Base-by-base conservation (phyloP, 2,888 invertebrate species). In the Baronia brevicornis region DNA sequence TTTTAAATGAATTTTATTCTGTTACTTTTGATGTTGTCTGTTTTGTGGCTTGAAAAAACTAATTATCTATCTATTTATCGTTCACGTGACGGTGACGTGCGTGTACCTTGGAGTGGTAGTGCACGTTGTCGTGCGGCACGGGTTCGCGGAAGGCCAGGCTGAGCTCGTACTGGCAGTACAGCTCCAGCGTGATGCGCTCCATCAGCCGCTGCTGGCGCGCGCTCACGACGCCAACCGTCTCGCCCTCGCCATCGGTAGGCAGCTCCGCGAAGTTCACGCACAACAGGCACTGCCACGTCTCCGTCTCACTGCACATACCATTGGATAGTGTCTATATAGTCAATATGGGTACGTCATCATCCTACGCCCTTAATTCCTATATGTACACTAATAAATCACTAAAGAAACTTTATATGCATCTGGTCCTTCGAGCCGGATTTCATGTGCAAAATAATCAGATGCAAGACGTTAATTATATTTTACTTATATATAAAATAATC, bases 201-300 rank as follows among this genome's bases (percentile, higher is more conserved):
- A 92, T 89, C 44, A 93, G 85, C 66, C 90, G 90, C 52, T 89
- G 85, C 63, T 90, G 88, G 42, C 87, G 85, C 31, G 86, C 55
- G 29, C 86, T 78, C 48, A 92, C 80, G 5, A 78, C 84, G 40
- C 74, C 57, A 53, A 77, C 30, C 66, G 49, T 82, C 74, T 72
- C 54, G 52, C 71, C 49, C 30, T 64, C 37, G 19, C 28, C 21
- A 43, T 77, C 84, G 20, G 85, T 79, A 3, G 86, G 73, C 46
- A 87, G 79, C 55, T 91, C 91, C 37, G 90, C 87, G 58, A 94
- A 91, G 78, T 94, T 92, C 48, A 91, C 91, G 84, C 97, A 96
- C 52, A 96, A 84, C 61, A 95, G 87, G 74, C 96, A 96, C 66
- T 94, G 94, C 96, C 96, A 97, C 31, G 93, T 92, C 72, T 95